Percentiles rank a stretch among this genome's conserved stretches.
Conservation (phyloP, 1,140 invertebrate species). For the Adoxophyes honmai region DNA sequence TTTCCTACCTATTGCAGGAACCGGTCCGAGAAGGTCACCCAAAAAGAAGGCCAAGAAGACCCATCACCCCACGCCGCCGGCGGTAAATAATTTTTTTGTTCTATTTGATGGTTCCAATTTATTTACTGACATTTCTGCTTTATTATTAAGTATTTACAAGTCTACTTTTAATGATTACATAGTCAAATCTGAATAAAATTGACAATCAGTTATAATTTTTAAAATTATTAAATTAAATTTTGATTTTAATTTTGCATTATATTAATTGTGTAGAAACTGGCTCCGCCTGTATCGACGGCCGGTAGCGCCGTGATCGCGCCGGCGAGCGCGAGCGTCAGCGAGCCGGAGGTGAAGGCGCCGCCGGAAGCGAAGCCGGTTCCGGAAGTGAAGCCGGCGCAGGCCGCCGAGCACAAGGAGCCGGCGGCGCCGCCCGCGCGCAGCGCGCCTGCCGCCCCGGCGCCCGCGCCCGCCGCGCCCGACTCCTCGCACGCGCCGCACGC, state of each 20-base stretch:
- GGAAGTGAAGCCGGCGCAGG: constrained; percentile 21
- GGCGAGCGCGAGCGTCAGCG: constrained; percentile 25
- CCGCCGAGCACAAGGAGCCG: constrained; percentile 14
- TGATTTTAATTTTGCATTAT: too few species aligned
- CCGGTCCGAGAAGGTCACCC: constrained; percentile 52
- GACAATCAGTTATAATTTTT: too few species aligned
- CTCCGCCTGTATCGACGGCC: constrained; percentile 17
- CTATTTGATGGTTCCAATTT: too few species aligned
- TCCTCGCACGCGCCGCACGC: constrained; percentile 19
- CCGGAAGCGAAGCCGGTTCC: constrained; percentile 27
- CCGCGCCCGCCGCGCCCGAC: constrained; percentile 12
- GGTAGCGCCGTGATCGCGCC: constrained; percentile 23
- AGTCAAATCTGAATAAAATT: too few species aligned
- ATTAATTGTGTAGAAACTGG: not conserved
- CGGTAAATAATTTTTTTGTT: too few species aligned
- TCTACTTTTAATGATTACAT: too few species aligned
- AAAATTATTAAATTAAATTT: too few species aligned
- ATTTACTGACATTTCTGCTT: too few species aligned
- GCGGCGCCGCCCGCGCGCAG: constrained; percentile 21
- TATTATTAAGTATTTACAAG: too few species aligned
- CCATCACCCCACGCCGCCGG: constrained; percentile 39
- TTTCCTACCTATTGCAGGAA: constrained; percentile 38
- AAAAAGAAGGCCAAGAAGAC: constrained; percentile 74
- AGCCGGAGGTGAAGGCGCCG: constrained; percentile 22
- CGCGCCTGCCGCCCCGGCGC: constrained; percentile 24